Evolutionary conservation across 53 echinoderm and acorn worm species (phyloP), one percentile per base, ranked within the genome.

Genomic region (Stichopus horrens): DNA sequence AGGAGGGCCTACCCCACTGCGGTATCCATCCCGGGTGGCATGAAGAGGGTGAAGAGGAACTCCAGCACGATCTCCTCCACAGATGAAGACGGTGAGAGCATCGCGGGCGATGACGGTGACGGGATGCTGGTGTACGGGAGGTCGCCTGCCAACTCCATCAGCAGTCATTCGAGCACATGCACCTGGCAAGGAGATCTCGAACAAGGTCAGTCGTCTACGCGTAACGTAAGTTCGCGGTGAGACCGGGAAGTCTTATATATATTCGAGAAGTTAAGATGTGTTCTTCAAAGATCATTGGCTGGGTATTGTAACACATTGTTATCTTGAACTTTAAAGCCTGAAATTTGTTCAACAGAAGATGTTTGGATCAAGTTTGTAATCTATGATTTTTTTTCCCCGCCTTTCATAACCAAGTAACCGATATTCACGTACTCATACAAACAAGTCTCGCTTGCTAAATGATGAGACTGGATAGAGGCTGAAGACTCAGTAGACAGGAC

Each of bases 121-220:
- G 93, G 92, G 57, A 91, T 96, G 79, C 86, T 89, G 22, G 88
- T 58, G 1, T 94, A 94, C 76, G 96, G 96, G 54, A 89, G 94
- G 56, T 99, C 99, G 9, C 99, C 99, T 59, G 94, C 94, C 19
- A 92, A 92, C 83, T 99, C 99, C 0, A 85, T 99, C n/a, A 94
- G 94, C 58, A 99, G 99, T 83, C 99, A 99, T 57, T 94, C 94
- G 5, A 93, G 96, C 83, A 94, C 96, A 54, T 99, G 99, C 83
- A 94, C 96, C 68, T 99, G 99, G 99, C 99, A 94, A 19, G 94
- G 96, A 23, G 99, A 99, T 86, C 89, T 96, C 10, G 99, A 99
- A 88, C 92, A 94, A 76, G 98, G 96, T 94, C 81, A 83, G 82
- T 86, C 10, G 23, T 57, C 9, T 76, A n/a, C 18, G 23, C 22